These are phyloP conservation scores for Peucedramus taeniatus DNA, from an alignment of 2,113 vertebrate species.

Conservation along the genomic window DNA sequence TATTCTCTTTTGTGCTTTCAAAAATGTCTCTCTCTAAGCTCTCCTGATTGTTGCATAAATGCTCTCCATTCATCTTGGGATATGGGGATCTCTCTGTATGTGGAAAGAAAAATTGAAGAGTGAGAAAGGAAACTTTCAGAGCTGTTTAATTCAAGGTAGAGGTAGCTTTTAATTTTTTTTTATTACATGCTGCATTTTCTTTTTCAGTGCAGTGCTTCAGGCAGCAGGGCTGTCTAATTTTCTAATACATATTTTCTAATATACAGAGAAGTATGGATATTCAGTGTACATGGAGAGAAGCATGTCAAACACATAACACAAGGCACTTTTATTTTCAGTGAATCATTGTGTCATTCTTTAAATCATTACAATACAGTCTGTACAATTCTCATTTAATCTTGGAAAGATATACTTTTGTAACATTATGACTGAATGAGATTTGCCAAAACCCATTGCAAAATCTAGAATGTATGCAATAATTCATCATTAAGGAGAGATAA, in stretches of 20 bases:
- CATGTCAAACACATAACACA: neutral
- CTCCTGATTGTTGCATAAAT: neutral
- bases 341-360: neutral
- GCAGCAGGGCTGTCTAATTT: neutral
- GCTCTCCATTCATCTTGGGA: neutral
- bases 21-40: neutral
- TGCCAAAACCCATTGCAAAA: constrained; percentile 25
- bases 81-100: neutral
- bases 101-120: neutral
- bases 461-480: neutral
- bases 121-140: neutral
- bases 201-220: neutral
- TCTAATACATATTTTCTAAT: neutral
- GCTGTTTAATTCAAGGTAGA: neutral
- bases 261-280: neutral
- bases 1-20: neutral
- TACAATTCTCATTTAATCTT: neutral
- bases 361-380: neutral
- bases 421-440: neutral
- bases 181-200: neutral
- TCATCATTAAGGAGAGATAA: constrained; percentile 55
- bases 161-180: neutral
- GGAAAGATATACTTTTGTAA: neutral
- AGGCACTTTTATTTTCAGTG: neutral
- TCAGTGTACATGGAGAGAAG: neutral